Base-by-base conservation (phyloP, 2,113 vertebrate genomes). In the Condylura cristata region DNA sequence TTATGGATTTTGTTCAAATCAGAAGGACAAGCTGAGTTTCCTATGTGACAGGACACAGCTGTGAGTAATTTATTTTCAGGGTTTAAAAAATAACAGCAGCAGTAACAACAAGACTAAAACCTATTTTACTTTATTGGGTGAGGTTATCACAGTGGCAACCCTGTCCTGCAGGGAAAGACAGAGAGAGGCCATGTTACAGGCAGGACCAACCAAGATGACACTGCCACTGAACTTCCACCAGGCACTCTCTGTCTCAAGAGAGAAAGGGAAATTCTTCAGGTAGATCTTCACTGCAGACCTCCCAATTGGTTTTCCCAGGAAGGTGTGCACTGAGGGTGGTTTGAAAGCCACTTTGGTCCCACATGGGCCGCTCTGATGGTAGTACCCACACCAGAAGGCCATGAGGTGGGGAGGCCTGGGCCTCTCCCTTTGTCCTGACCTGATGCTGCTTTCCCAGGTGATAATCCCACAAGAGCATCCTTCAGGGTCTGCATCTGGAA, bases 11-110 rank as follows among this genome's bases (percentile, higher is more conserved):
- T 83, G 16, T 60, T 76, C 37, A 86, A 75, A 41, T 86, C 16
- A 4, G 46, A 86, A 61, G 66, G 84, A 51, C 85, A 51, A n/a
- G 22, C 7, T 20, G 74, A 92, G 82, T 80, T 95, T 28, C 39
- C 61, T 91, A 51, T 86, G 51, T 96, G 78, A 90, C 30, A 89
- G 76, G n/a, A 83, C 48, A 26, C 10, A 48, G 53, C 56, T 95
- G 48, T 85, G 94, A 90, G 75, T 89, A 60, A 96, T 96, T 95
- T 93, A 32, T 60, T 95, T 94, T 78, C 86, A 4, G 6, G 80
- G 44, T 95, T 97, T 65, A 20, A 94, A 95, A 80, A 92, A 86
- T 65, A 80, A 53, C 18, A 89, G 70, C 53, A 41, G 1, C 46
- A 75, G 41, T 26, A 83, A 39, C 44, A 83, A 26, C 14, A 53